phyloP scores from a whole-genome alignment of 2,888 invertebrate species.

The Biston stratarius region DNA sequence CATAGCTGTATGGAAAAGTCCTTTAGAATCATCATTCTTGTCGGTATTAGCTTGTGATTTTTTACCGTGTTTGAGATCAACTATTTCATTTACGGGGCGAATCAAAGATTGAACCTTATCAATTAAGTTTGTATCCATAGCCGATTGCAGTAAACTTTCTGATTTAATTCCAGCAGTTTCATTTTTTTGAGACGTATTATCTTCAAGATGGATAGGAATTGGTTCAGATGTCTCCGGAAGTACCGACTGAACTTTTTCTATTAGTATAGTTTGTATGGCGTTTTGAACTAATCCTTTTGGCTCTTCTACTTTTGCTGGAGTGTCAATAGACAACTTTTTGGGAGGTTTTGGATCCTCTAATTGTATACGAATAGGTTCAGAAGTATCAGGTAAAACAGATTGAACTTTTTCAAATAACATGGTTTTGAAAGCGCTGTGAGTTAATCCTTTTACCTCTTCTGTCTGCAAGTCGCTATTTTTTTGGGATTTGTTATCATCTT shows the following conservation, averaged over 20 bases:
- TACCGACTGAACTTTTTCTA: constrained; percentile 47
- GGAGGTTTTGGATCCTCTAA: constrained; percentile 24
- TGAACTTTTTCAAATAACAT: constrained; percentile 48
- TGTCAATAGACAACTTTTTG: constrained; percentile 4
- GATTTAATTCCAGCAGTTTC: background rate
- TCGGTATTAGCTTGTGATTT: background rate
- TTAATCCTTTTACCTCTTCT: constrained; percentile 35
- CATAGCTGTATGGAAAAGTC: constrained; percentile 62
- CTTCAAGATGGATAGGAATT: constrained; percentile 27
- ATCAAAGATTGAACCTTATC: constrained; percentile 30
- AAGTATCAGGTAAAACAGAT: constrained; percentile 41
- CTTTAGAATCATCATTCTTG: constrained; percentile 36
- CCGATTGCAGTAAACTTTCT: constrained; percentile 13
- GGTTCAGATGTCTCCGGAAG: constrained; percentile 36
- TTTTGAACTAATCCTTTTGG: constrained; percentile 35
- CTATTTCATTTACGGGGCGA: constrained; percentile 22
- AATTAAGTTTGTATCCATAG: constrained; percentile 24
- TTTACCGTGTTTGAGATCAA: constrained; percentile 7
- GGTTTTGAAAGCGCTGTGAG: constrained; percentile 42
- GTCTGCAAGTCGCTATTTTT: background rate
- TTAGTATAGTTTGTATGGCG: constrained; percentile 38
- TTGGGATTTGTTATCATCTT: constrained; percentile 7
- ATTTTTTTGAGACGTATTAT: background rate
- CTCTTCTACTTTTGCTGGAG: constrained; percentile 3
- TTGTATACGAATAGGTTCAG: constrained; percentile 38